phyloP scores from a whole-genome alignment of 2,113 vertebrate genomes.

The Colaptes auratus region DNA sequence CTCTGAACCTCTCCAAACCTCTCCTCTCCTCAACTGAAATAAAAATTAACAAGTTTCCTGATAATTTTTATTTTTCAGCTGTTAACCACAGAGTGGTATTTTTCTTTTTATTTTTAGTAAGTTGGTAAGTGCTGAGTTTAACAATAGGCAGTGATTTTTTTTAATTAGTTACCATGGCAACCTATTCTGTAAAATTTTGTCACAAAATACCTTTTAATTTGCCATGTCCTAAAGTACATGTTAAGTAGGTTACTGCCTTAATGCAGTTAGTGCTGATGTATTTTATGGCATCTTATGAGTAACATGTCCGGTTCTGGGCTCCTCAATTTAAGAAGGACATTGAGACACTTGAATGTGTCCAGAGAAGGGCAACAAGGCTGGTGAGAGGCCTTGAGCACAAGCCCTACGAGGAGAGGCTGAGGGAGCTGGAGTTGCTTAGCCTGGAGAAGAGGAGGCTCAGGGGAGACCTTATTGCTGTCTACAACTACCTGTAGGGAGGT shows the following conservation, averaged over 20 bases:
- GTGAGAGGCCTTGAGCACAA: too few species aligned
- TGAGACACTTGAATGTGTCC: too few species aligned
- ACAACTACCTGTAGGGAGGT: too few species aligned
- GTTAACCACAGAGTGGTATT: background rate
- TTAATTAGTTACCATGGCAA: conserved; percentile 1
- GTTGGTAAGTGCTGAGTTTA: background rate
- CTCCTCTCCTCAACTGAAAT: background rate
- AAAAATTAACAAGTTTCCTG: background rate
- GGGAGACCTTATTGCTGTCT: too few species aligned
- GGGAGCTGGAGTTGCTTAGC: too few species aligned
- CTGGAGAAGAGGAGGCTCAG: too few species aligned
- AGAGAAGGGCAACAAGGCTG: too few species aligned
- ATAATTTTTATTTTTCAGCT: background rate
- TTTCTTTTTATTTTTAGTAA: conserved; percentile 17
- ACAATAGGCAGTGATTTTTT: background rate
- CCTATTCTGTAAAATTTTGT: background rate
- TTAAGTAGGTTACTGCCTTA: background rate
- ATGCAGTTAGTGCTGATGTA: background rate
- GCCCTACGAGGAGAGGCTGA: too few species aligned
- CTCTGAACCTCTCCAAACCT: too few species aligned
- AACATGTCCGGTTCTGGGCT: background rate
- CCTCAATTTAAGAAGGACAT: too few species aligned
- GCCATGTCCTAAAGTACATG: background rate
- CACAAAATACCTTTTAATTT: background rate
- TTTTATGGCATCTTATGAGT: background rate